phyloP scores from a whole-genome alignment of 2,113 vertebrate species.

The Anolis sagrei region DNA sequence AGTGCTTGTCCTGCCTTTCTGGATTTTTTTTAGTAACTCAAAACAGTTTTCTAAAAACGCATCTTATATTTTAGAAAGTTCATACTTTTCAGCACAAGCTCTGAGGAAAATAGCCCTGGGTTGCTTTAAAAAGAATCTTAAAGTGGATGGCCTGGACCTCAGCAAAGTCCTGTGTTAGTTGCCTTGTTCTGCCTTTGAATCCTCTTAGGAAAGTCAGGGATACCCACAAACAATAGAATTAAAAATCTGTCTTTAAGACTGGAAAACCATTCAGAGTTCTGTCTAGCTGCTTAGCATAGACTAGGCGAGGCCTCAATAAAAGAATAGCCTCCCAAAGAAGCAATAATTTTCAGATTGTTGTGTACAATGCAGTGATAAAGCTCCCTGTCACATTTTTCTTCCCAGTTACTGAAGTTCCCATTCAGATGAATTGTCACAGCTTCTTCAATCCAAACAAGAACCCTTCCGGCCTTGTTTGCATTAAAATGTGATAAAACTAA shows the following conservation, averaged over 20 bases:
- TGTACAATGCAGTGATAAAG: constrained; percentile 85
- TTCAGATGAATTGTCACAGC: constrained; percentile 87
- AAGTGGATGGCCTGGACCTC: constrained; percentile 36
- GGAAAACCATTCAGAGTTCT: constrained; percentile 71
- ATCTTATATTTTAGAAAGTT: constrained; percentile 44
- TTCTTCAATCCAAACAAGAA: constrained; percentile 81
- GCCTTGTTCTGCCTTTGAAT: constrained; percentile 74
- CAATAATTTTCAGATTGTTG: constrained; percentile 85
- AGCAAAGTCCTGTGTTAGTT: constrained; percentile 55
- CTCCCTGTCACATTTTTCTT: constrained; percentile 95
- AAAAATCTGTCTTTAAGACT: constrained; percentile 78
- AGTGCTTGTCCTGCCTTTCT: background rate
- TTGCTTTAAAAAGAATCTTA: constrained; percentile 61
- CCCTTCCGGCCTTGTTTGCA: constrained; percentile 89
- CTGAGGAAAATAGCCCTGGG: constrained; percentile 4
- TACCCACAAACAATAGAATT: constrained; percentile 80
- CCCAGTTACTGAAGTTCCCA: constrained; percentile 88
- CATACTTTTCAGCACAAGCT: constrained; percentile 55
- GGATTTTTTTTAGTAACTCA: background rate
- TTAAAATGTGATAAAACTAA: constrained; percentile 93
- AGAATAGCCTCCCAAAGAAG: constrained; percentile 77
- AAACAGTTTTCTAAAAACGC: constrained; percentile 30
- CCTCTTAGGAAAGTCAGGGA: constrained; percentile 76
- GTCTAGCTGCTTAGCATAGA: constrained; percentile 83
- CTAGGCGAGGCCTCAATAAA: constrained; percentile 75